Percentiles rank a stretch among this genome's conserved stretches.
These are phyloP conservation scores for Echinarachnius parma DNA, from an alignment of 53 echinoderm and acorn worm genomes.

Conservation along the genomic window DNA sequence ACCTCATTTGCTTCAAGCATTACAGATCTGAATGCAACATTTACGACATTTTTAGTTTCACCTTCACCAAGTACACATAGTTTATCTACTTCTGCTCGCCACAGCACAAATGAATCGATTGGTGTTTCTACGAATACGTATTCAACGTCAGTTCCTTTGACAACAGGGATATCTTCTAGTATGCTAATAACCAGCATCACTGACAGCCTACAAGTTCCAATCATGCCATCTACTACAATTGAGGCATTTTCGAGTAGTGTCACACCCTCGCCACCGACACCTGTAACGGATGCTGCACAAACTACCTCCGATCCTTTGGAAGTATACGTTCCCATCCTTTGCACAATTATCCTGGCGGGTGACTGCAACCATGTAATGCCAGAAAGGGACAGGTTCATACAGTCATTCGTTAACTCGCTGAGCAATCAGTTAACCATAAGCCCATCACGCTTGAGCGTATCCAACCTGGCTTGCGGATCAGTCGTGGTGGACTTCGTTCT, in stretches of 20 bases:
- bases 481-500: constrained; percentile 54
- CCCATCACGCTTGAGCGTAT: constrained; percentile 20
- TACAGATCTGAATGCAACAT: no score
- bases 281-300: neutral
- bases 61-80: no score
- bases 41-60: no score
- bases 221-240: neutral
- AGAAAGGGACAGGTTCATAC: constrained; percentile 43
- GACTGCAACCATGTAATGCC: constrained; percentile 46
- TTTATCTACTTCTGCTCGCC: no score
- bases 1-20: no score
- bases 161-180: neutral
- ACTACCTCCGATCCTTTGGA: neutral
- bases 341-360: constrained; percentile 35
- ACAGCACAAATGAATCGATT: no score
- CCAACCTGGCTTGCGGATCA: constrained; percentile 58
- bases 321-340: neutral
- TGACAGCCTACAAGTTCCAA: neutral
- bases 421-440: constrained; percentile 9
- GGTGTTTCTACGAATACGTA: no score
- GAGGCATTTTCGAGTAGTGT: neutral
- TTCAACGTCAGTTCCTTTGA: neutral
- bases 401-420: constrained; percentile 33
- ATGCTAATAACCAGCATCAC: neutral
- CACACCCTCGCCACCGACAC: neutral